phyloP scores from a whole-genome alignment of 1,140 invertebrate genomes.

The Nasonia longicornis region DNA sequence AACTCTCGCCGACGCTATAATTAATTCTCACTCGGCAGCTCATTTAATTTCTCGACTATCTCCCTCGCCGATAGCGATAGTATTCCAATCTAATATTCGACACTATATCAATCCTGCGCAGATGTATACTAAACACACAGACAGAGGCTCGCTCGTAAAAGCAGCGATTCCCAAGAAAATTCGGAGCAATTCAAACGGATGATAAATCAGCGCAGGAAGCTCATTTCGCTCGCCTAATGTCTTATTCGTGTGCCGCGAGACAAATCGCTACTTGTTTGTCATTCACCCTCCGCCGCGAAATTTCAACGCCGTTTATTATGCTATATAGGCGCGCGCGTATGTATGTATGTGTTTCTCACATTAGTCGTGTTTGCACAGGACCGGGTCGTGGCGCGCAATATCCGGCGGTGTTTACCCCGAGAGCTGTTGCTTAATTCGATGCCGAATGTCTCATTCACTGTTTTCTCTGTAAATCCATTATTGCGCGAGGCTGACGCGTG shows the following conservation, averaged over 20 bases:
- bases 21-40: background rate
- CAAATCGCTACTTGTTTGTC: conserved; percentile 33
- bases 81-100: background rate
- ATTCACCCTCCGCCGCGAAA: conserved; percentile 1
- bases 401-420: conserved; percentile 58
- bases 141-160: background rate
- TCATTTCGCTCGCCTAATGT: conserved; percentile 33
- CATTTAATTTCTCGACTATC: background rate
- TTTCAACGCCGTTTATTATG: conserved; percentile 9
- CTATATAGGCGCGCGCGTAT: conserved; percentile 44
- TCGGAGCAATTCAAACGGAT: background rate
- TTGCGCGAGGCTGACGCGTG: conserved; percentile 25
- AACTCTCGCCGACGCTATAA: background rate
- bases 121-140: background rate
- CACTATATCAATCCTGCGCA: background rate
- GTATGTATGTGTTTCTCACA: conserved; percentile 65
- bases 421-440: conserved; percentile 54
- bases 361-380: conserved; percentile 62
- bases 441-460: conserved; percentile 38
- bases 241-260: conserved; percentile 24
- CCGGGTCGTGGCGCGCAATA: conserved; percentile 61
- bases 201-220: conserved; percentile 15
- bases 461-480: conserved; percentile 60
- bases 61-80: background rate
- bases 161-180: background rate